These are phyloP conservation scores for Melikaiella ostensackeni DNA, from an alignment of 2,888 invertebrate species.

Conservation along the genomic window DNA sequence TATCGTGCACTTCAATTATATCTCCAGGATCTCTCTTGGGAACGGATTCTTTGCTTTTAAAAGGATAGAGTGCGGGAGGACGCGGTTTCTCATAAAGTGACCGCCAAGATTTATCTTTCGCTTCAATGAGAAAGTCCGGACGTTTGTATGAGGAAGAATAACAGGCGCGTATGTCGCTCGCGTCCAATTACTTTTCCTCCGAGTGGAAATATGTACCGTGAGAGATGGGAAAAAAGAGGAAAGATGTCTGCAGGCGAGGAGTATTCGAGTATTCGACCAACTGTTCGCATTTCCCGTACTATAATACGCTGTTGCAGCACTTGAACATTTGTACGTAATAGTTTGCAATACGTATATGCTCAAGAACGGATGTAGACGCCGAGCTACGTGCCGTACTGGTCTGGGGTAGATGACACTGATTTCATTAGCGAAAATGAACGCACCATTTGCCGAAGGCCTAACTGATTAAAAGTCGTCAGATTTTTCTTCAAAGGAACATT, in stretches of 20 bases:
- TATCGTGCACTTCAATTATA: not conserved
- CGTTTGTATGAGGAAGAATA: conserved; percentile 64
- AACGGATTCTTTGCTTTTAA: conserved; percentile 4
- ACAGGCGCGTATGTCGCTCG: conserved; percentile 67
- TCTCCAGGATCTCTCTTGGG: not conserved
- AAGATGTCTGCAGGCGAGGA: not conserved
- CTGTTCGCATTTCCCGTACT: conserved; percentile 48
- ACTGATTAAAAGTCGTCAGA: conserved; percentile 75
- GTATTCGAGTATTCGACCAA: conserved; percentile 52
- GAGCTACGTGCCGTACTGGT: conserved; percentile 57
- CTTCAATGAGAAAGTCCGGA: conserved; percentile 62
- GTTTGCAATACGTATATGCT: not conserved
- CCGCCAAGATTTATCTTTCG: conserved; percentile 70
- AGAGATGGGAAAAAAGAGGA: not conserved
- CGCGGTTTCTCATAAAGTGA: conserved; percentile 63
- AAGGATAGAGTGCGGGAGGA: conserved; percentile 37
- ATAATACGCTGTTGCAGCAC: conserved; percentile 45
- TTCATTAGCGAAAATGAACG: conserved; percentile 76
- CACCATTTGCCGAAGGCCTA: conserved; percentile 64
- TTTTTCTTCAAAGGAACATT: not conserved
- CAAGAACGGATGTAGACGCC: not conserved
- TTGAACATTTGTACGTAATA: conserved; percentile 43
- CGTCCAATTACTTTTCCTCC: conserved; percentile 71
- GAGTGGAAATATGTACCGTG: conserved; percentile 62
- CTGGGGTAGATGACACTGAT: conserved; percentile 73